Evolutionary conservation across 2,888 invertebrate genomes (phyloP), one percentile per base, ranked within the genome.

Genomic region (Cactoblastis cactorum): DNA sequence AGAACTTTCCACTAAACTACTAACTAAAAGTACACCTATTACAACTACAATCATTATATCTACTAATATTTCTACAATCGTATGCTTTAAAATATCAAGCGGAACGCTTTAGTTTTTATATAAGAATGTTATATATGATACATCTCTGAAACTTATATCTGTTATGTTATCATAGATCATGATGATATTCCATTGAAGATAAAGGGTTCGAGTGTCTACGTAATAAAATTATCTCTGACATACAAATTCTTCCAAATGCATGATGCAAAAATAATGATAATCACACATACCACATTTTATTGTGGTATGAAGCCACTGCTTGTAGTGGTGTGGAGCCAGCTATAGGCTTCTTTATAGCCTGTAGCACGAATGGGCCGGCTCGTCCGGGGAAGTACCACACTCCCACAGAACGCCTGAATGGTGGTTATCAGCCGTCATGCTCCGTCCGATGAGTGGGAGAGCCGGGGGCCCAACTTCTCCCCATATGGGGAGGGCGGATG

Each of bases 1-100:
- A 28, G 59, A 64, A 60, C 70, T 51, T 38, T 57, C 50, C 32
- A 57, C 67, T 61, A 56, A 61, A 50, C 52, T 58, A 8, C 66
- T 53, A 32, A 62, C 24, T 53, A 64, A 59, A 18, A 64, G 49
- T 33, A 65, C 45, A 45, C 56, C 61, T 53, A 74, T 50, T 53
- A 68, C 45, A 52, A 60, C 51, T 33, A 63, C 46, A 53, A 67
- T 66, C 75, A 76, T 77, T 56, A 12, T 32, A 17, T 17, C 11
- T 17, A 28, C 6, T 32, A 8, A 33, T 33, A 8, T 28, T 28
- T 28, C 28, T 5, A 22, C 22, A 4, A 22, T 22, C 22, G 22
- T 22, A 4, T n/a, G n/a, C n/a, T n/a, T 24, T 24, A 5, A 24
- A 5, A 24, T 24, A 24, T 3, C 24, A 24, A 24, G 4, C 11